These are phyloP conservation scores for Monopterus albus DNA, from an alignment of 2,113 vertebrate species.

Conservation along the genomic window DNA sequence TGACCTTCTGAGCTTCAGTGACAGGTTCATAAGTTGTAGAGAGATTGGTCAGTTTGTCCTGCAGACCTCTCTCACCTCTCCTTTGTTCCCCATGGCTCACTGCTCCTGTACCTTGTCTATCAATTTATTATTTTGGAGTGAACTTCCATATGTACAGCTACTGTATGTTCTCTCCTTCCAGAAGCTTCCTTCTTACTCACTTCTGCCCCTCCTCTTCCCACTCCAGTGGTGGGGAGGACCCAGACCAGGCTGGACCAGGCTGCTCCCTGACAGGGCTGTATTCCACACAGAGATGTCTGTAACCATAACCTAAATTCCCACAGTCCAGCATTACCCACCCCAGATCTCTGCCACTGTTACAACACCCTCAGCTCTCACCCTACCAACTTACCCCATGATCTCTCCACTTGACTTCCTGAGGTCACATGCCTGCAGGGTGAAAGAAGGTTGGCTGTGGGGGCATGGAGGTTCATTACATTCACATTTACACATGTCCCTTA, in stretches of 20 bases:
- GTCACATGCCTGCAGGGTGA: slow-evolving; percentile 44
- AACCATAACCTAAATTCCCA: slow-evolving; percentile 46
- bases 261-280: slow-evolving; percentile 26
- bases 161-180: slow-evolving; percentile 7
- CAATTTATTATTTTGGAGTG: slow-evolving; percentile 43
- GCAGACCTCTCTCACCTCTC: not conserved
- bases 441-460: slow-evolving; percentile 25
- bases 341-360: slow-evolving; percentile 39
- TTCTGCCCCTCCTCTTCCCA: not conserved
- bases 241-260: not conserved
- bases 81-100: slow-evolving; percentile 7
- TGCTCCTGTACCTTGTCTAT: slow-evolving; percentile 16
- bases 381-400: slow-evolving; percentile 27
- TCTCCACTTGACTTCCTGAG: slow-evolving; percentile 29
- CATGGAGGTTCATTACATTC: slow-evolving; percentile 20
- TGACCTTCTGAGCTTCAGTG: slow-evolving; percentile 7
- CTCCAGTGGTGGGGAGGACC: not conserved
- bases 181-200: not conserved
- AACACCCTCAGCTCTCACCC: slow-evolving; percentile 15
- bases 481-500: slow-evolving; percentile 59
- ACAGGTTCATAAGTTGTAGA: slow-evolving; percentile 30
- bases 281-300: slow-evolving; percentile 59
- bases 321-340: slow-evolving; percentile 35
- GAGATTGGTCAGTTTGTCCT: slow-evolving; percentile 21
- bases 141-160: slow-evolving; percentile 16